Evolutionary conservation across 1,140 invertebrate genomes (phyloP).

Genomic region (Helicoverpa armigera): DNA sequence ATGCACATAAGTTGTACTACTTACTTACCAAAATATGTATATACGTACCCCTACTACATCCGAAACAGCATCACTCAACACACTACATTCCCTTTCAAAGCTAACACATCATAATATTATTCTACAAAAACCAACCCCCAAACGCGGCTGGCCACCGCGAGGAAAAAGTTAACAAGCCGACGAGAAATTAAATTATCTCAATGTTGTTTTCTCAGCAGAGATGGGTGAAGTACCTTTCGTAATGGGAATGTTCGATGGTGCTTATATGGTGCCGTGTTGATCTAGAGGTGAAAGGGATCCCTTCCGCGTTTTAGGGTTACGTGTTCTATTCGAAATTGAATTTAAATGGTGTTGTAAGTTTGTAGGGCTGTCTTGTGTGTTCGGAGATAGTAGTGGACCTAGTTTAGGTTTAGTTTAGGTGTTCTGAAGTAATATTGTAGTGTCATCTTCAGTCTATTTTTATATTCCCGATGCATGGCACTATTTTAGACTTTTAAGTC

Average conservation of each 20-base stretch:
- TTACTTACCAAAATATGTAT: too few relatives aligned
- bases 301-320: slow-evolving; percentile 1
- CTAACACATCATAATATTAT: neutral
- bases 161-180: slow-evolving; percentile 19
- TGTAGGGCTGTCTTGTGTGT: neutral
- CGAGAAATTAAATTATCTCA: slow-evolving; percentile 44
- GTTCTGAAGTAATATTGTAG: too few relatives aligned
- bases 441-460: too few relatives aligned
- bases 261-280: slow-evolving; percentile 22
- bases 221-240: slow-evolving; percentile 27
- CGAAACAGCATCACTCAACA: too few relatives aligned
- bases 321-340: neutral
- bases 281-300: slow-evolving; percentile 17
- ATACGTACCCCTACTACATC: too few relatives aligned
- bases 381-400: neutral
- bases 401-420: too few relatives aligned
- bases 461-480: too few relatives aligned
- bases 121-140: neutral
- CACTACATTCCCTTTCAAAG: neutral
- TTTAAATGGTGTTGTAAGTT: neutral
- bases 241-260: slow-evolving; percentile 12
- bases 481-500: too few relatives aligned
- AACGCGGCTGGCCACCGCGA: neutral
- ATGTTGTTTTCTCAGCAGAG: slow-evolving; percentile 42
- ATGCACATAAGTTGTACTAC: too few relatives aligned